phyloP scores from a whole-genome alignment of 2,797 vertebrate genomes.

The Calcarius lapponicus region DNA sequence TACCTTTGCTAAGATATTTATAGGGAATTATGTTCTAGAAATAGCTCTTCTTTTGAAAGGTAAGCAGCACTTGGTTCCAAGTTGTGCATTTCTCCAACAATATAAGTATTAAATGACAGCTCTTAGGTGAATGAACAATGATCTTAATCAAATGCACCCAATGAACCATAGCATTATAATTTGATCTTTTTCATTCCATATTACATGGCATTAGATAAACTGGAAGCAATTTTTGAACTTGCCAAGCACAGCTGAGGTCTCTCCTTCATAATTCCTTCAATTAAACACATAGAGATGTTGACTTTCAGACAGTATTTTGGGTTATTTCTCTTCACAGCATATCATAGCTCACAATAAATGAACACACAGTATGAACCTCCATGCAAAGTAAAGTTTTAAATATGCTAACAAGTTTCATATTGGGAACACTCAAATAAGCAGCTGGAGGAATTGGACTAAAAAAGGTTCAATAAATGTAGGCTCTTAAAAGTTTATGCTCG shows the following conservation, averaged over 20 bases:
- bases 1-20: background rate
- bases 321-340: background rate
- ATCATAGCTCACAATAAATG: background rate
- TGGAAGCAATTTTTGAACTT: conserved; percentile 7
- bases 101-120: conserved; percentile 5
- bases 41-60: background rate
- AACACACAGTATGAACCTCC: background rate
- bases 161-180: conserved; percentile 28
- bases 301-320: background rate
- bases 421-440: background rate
- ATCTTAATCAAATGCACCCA: background rate
- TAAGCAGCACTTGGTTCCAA: background rate
- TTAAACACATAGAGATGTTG: background rate
- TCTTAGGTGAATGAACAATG: conserved; percentile 3
- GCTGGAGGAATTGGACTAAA: background rate
- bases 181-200: background rate
- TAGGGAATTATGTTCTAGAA: background rate
- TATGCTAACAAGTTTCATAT: background rate
- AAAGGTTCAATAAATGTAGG: background rate
- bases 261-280: conserved; percentile 1
- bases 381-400: background rate
- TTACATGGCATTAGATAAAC: conserved; percentile 8
- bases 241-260: conserved; percentile 4
- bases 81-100: background rate
- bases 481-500: background rate